phyloP scores from a whole-genome alignment of 2,113 vertebrate genomes.

The Canis aureus region DNA sequence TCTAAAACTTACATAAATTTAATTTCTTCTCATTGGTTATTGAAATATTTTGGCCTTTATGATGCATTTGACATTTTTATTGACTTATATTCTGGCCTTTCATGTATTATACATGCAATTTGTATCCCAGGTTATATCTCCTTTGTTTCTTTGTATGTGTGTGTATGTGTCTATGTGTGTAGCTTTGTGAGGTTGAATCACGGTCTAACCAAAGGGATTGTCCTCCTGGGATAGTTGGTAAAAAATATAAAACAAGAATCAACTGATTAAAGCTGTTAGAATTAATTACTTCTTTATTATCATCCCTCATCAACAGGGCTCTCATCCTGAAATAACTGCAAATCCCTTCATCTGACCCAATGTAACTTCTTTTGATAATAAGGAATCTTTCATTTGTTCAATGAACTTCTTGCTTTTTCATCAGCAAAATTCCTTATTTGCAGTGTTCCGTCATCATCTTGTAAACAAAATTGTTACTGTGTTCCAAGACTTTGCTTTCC shows the following conservation, averaged over 20 bases:
- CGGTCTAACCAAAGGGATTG: not conserved
- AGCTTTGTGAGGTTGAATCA: not conserved
- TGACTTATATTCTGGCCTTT: not conserved
- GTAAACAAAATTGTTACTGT: not conserved
- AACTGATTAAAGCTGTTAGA: not conserved
- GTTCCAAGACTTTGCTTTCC: not conserved
- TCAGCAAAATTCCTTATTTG: not conserved
- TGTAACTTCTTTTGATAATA: not conserved
- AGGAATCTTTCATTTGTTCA: not conserved
- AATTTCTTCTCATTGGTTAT: not conserved
- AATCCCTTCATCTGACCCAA: not conserved
- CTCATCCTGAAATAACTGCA: not conserved
- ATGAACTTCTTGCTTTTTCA: not conserved
- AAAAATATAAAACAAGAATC: not conserved
- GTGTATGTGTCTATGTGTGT: not conserved
- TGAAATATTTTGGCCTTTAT: not conserved
- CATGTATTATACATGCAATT: not conserved
- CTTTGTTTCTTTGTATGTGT: not conserved
- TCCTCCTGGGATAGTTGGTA: not conserved
- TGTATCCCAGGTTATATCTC: not conserved
- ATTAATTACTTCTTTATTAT: constrained; percentile 20
- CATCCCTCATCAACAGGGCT: not conserved
- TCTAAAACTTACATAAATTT: not conserved
- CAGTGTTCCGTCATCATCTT: not conserved
- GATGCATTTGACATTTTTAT: not conserved